phyloP scores from a whole-genome alignment of 2,888 invertebrate species.

The Aspidiotus rigidus region DNA sequence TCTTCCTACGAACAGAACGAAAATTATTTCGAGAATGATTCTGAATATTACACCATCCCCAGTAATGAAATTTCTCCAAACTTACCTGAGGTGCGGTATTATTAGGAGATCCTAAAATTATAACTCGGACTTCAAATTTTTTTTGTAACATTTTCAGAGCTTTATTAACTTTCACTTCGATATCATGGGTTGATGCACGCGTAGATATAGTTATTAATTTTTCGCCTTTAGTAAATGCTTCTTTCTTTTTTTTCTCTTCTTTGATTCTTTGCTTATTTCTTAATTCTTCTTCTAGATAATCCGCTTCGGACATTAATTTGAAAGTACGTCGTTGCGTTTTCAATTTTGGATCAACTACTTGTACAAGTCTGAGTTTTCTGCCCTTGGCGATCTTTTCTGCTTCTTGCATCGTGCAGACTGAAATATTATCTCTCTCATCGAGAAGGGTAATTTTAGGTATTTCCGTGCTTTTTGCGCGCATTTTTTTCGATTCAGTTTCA shows the following conservation, averaged over 20 bases:
- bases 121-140: constrained; percentile 54
- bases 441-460: constrained; percentile 53
- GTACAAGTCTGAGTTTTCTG: constrained; percentile 59
- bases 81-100: constrained; percentile 18
- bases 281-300: constrained; percentile 55
- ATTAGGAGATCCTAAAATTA: constrained; percentile 48
- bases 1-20: constrained; percentile 19
- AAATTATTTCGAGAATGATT: neutral
- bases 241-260: constrained; percentile 46
- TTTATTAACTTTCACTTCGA: constrained; percentile 55
- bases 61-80: neutral
- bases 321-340: constrained; percentile 61
- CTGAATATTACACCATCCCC: no score
- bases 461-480: constrained; percentile 21
- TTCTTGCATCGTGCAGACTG: constrained; percentile 55
- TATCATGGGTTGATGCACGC: constrained; percentile 57
- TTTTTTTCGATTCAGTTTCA: neutral
- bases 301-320: constrained; percentile 56
- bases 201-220: constrained; percentile 55
- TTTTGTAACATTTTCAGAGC: constrained; percentile 58
- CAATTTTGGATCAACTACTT: constrained; percentile 56
- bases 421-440: constrained; percentile 49
- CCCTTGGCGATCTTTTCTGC: constrained; percentile 60
- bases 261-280: constrained; percentile 41
- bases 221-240: constrained; percentile 49